A percentile compares a stretch with the other conserved stretches of the same genome.
Evolutionary conservation across 2,113 vertebrate species (phyloP).

Genomic region (Petrocephalus zakoni): DNA sequence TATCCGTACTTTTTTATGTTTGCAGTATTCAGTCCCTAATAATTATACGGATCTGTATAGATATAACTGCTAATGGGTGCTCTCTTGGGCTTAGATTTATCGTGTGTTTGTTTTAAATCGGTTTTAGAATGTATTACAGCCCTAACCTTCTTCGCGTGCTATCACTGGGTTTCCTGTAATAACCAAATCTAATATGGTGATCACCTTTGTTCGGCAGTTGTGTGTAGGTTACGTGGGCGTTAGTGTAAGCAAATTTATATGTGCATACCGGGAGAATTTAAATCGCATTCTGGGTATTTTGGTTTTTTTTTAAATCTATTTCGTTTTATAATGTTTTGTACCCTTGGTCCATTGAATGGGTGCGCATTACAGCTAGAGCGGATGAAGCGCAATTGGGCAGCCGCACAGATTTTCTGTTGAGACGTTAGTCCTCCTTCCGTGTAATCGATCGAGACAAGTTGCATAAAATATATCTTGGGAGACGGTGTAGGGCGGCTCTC

Average conservation of each 20-base stretch:
- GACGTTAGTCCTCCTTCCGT: background rate
- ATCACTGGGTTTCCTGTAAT: background rate
- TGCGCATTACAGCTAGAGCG: background rate
- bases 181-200: background rate
- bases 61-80: background rate
- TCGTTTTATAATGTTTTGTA: background rate
- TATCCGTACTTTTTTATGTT: background rate
- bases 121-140: background rate
- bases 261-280: background rate
- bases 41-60: background rate
- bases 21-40: background rate
- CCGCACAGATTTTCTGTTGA: background rate
- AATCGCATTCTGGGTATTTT: background rate
- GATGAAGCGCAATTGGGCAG: background rate
- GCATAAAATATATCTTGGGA: background rate
- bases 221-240: background rate
- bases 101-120: background rate
- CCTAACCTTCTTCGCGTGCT: background rate
- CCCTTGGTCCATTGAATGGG: background rate
- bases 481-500: background rate
- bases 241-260: background rate
- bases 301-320: background rate
- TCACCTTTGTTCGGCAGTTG: background rate
- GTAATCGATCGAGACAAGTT: background rate
- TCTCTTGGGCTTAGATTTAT: background rate